phyloP scores from a whole-genome alignment of 2,888 invertebrate species.

The Pegoplata infirma region DNA sequence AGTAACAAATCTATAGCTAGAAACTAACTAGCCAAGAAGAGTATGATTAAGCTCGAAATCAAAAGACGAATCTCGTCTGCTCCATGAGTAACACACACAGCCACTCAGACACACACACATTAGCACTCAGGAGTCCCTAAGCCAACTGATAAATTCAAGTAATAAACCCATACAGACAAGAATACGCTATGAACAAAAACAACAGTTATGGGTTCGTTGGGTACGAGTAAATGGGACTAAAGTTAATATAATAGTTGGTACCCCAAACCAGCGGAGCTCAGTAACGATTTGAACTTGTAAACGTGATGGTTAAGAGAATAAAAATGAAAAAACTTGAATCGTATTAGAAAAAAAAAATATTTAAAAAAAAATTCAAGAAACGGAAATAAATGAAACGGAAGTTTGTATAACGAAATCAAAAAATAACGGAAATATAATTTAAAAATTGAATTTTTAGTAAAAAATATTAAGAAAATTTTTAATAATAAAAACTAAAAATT shows the following conservation, averaged over 20 bases:
- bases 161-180: not conserved
- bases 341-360: not conserved
- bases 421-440: slow-evolving; percentile 13
- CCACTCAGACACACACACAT: not conserved
- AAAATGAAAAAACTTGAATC: not conserved
- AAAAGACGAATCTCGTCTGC: slow-evolving; percentile 16
- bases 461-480: not conserved
- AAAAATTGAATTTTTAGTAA: not conserved
- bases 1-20: not conserved
- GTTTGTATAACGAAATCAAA: not conserved
- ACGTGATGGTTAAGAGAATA: slow-evolving; percentile 23
- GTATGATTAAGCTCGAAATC: not conserved
- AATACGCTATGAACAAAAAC: not conserved
- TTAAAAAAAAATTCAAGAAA: slow-evolving; percentile 6
- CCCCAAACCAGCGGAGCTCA: slow-evolving; percentile 46
- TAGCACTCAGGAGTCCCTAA: not conserved
- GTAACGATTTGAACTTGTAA: slow-evolving; percentile 54
- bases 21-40: slow-evolving; percentile 17
- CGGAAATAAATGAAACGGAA: slow-evolving; percentile 49
- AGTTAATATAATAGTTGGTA: slow-evolving; percentile 54
- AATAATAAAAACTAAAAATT: not conserved
- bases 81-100: not conserved
- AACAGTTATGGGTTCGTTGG: not conserved
- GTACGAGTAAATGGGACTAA: slow-evolving; percentile 19
- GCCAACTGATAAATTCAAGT: not conserved